These are phyloP conservation scores for Archips xylosteana DNA, from an alignment of 2,888 invertebrate species.

Conservation along the genomic window DNA sequence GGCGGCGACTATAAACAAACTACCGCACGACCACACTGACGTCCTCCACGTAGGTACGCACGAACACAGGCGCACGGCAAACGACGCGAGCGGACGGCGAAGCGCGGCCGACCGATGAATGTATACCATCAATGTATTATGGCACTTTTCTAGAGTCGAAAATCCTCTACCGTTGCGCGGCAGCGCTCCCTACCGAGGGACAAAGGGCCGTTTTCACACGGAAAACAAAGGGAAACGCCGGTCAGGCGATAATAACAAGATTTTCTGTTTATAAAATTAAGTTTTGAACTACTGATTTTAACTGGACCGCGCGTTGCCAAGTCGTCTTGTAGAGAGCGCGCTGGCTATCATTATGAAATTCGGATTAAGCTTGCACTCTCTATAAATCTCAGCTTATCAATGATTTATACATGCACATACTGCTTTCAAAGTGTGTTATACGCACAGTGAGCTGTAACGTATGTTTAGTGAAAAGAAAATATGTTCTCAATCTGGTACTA, in stretches of 20 bases:
- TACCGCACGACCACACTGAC: slow-evolving; percentile 78
- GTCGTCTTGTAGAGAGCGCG: slow-evolving; percentile 69
- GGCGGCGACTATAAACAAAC: slow-evolving; percentile 86
- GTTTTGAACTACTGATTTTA: slow-evolving; percentile 64
- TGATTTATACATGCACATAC: slow-evolving; percentile 54
- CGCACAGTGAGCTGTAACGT: slow-evolving; percentile 54
- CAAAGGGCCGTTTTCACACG: slow-evolving; percentile 80
- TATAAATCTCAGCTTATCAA: slow-evolving; percentile 56
- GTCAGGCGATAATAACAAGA: slow-evolving; percentile 64
- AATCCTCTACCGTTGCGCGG: slow-evolving; percentile 78
- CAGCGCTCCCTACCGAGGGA: slow-evolving; percentile 78
- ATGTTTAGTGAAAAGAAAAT: slow-evolving; percentile 58
- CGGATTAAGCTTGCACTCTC: slow-evolving; percentile 61
- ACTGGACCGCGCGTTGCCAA: slow-evolving; percentile 72
- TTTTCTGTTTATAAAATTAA: slow-evolving; percentile 64
- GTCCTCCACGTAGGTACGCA: slow-evolving; percentile 74
- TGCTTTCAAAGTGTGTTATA: slow-evolving; percentile 15
- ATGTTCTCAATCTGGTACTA: slow-evolving; percentile 59
- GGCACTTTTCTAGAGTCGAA: slow-evolving; percentile 83
- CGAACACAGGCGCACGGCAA: slow-evolving; percentile 69
- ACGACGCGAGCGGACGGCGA: slow-evolving; percentile 77
- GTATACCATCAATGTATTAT: slow-evolving; percentile 77
- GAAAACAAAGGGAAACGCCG: slow-evolving; percentile 83
- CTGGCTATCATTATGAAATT: slow-evolving; percentile 74
- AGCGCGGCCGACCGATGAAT: slow-evolving; percentile 73